phyloP scores from a whole-genome alignment of 2,797 vertebrate species.

The Enteromius mattozi region DNA sequence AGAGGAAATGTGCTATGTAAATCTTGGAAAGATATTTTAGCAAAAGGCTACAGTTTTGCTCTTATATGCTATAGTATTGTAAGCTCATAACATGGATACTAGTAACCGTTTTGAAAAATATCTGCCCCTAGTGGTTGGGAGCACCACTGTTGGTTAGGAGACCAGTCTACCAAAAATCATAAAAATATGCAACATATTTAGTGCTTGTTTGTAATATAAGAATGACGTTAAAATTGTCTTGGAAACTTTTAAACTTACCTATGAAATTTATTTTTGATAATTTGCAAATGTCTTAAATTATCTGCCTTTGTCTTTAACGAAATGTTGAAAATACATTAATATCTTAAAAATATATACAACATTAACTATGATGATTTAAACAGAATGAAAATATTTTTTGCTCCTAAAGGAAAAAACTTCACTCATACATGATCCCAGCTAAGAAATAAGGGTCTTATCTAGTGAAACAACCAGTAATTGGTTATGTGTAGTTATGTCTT shows the following conservation, averaged over 20 bases:
- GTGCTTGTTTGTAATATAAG: neutral
- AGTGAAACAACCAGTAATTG: neutral
- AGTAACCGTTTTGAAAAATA: too few relatives aligned
- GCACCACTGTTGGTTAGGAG: neutral
- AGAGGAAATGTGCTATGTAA: neutral
- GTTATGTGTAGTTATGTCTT: neutral
- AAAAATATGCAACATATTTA: neutral
- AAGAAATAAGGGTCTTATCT: neutral
- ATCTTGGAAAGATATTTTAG: neutral
- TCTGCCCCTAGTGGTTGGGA: neutral
- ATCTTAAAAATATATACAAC: neutral
- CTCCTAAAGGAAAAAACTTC: neutral
- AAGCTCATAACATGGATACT: neutral
- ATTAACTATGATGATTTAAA: neutral
- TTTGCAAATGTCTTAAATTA: neutral
- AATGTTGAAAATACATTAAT: neutral
- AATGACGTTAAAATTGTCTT: neutral
- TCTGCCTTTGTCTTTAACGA: too few relatives aligned
- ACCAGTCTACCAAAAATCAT: neutral
- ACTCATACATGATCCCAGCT: too few relatives aligned
- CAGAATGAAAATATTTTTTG: neutral
- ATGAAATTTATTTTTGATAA: neutral
- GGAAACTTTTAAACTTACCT: neutral
- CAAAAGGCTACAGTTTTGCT: neutral
- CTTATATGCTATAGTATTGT: neutral